phyloP scores from a whole-genome alignment of 2,113 vertebrate species.

The Artemisiospiza belli region DNA sequence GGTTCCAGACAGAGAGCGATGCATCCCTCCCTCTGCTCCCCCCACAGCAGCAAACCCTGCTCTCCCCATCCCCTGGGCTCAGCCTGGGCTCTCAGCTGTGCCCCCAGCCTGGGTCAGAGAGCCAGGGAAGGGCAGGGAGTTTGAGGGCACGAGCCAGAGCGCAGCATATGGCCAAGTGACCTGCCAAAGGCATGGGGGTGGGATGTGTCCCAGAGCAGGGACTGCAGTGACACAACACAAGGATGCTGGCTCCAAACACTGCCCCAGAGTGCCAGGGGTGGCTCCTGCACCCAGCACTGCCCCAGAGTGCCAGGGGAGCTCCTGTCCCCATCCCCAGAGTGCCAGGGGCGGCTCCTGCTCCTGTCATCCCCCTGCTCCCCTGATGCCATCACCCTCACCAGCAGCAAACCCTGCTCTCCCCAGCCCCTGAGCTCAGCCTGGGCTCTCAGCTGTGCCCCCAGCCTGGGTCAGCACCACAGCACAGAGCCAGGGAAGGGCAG shows the following conservation, averaged over 20 bases:
- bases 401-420: background rate
- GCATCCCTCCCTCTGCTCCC: background rate
- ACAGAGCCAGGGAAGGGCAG: too few relatives aligned
- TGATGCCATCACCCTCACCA: accelerated
- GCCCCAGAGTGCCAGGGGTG: too few relatives aligned
- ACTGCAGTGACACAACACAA: background rate
- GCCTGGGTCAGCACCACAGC: too few relatives aligned
- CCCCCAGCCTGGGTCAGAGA: background rate
- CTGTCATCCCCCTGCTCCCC: background rate
- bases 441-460: too few relatives aligned
- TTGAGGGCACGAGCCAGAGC: too few relatives aligned
- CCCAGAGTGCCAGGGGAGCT: too few relatives aligned
- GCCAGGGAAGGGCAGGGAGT: too few relatives aligned
- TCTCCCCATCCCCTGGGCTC: background rate
- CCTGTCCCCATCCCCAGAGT: background rate
- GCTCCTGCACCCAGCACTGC: background rate
- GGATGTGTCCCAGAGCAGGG: background rate
- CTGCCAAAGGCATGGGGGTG: too few relatives aligned
- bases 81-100: background rate
- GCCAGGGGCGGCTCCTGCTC: too few relatives aligned
- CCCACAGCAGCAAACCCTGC: accelerated
- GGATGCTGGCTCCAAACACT: background rate
- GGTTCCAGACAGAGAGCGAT: accelerated
- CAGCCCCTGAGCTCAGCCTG: too few relatives aligned
- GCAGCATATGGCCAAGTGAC: too few relatives aligned